Percentiles rank a stretch among this genome's conserved stretches.
These are phyloP conservation scores for Agrilus cyanescens DNA, from an alignment of 2,888 invertebrate species.

Conservation along the genomic window DNA sequence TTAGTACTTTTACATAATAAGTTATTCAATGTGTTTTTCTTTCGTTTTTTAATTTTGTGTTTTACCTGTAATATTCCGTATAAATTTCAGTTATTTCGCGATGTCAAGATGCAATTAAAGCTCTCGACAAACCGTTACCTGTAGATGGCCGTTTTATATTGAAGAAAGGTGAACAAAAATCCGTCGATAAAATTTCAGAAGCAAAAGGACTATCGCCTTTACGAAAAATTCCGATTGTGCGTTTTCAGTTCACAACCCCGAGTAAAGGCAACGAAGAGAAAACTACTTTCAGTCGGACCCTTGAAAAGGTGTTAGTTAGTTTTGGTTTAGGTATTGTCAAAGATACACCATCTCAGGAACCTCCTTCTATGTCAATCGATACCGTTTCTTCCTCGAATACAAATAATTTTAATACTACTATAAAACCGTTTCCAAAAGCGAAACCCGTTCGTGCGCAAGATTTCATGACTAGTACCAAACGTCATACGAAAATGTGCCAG, in stretches of 20 bases:
- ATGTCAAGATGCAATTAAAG: conserved; percentile 33
- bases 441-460: not conserved
- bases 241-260: conserved; percentile 20
- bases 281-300: conserved; percentile 8
- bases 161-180: conserved; percentile 13
- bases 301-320: conserved; percentile 14
- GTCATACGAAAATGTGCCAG: conserved; percentile 20
- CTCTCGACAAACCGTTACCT: conserved; percentile 23
- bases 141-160: conserved; percentile 25
- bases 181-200: conserved; percentile 11
- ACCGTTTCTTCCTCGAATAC: not conserved
- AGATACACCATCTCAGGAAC: not conserved
- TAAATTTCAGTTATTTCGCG: conserved; percentile 32
- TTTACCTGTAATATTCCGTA: conserved; percentile 3
- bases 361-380: not conserved
- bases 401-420: not conserved
- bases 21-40: too few relatives aligned
- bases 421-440: not conserved
- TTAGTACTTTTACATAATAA: conserved; percentile 21
- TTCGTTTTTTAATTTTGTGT: not conserved
- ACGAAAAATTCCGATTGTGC: conserved; percentile 19
- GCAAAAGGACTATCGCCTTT: conserved; percentile 21
- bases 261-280: conserved; percentile 14
- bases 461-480: conserved; percentile 4
- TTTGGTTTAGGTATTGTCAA: conserved; percentile 6